Evolutionary conservation across 2,797 vertebrate species (phyloP).

Genomic region (Tamandua tetradactyla): DNA sequence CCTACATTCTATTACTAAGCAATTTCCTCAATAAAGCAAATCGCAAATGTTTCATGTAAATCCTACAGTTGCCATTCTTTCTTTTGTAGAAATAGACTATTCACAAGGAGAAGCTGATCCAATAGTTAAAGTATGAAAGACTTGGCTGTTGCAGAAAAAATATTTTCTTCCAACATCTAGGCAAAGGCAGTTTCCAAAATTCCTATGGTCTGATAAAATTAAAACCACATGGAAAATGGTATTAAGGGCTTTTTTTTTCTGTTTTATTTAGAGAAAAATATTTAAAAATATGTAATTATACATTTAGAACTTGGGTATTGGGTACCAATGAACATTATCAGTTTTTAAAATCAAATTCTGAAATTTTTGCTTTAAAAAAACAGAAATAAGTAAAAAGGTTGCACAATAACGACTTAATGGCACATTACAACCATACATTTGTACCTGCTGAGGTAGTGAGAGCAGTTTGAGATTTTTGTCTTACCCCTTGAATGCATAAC

Average conservation of each 20-base stretch:
- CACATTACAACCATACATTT: not conserved
- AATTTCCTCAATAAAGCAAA: constrained; percentile 53
- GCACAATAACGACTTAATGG: not conserved
- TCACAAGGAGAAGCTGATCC: constrained; percentile 61
- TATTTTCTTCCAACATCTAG: constrained; percentile 66
- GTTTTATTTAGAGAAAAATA: not conserved
- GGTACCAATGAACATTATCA: not conserved
- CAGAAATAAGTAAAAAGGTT: not conserved
- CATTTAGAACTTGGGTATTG: not conserved
- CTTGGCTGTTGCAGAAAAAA: constrained; percentile 71
- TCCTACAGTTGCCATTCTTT: constrained; percentile 18
- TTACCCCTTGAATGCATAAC: not conserved
- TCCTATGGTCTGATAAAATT: constrained; percentile 70
- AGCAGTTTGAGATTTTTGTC: not conserved
- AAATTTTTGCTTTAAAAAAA: constrained; percentile 53
- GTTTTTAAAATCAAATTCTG: not conserved
- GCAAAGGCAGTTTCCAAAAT: constrained; percentile 71
- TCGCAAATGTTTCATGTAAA: constrained; percentile 55
- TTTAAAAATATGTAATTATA: constrained; percentile 18
- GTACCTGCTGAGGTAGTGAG: not conserved
- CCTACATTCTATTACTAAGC: not conserved
- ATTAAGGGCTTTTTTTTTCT: not conserved
- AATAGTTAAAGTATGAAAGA: constrained; percentile 71
- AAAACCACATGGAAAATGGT: constrained; percentile 68
- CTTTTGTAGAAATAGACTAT: constrained; percentile 45